These are phyloP conservation scores for Lutjanus argentimaculatus DNA, from an alignment of 2,797 vertebrate species.

Conservation along the genomic window DNA sequence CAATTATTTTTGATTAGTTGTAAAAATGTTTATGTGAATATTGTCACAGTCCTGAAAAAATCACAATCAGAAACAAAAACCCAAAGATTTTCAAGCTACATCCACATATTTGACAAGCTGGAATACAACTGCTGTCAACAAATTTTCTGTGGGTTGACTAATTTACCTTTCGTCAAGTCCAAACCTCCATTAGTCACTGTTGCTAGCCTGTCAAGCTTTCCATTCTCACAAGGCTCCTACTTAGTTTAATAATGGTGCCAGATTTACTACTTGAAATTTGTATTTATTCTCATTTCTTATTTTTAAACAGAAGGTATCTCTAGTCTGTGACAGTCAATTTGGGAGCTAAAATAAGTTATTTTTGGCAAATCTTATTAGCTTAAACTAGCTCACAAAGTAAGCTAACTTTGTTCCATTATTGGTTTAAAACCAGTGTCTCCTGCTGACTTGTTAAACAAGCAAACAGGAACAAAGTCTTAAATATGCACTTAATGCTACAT, in stretches of 20 bases:
- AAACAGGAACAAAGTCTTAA: neutral
- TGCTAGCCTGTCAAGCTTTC: neutral
- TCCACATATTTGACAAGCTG: neutral
- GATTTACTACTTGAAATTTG: neutral
- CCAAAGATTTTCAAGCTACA: neutral
- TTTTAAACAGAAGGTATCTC: neutral
- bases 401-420: neutral
- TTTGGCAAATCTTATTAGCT: neutral
- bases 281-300: neutral
- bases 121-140: neutral
- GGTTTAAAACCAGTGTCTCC: neutral
- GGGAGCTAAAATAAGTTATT: conserved; percentile 3
- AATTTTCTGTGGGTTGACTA: neutral
- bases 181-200: neutral
- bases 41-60: neutral
- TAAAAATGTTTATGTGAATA: neutral
- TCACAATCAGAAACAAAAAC: neutral
- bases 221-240: neutral
- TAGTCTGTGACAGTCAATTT: neutral
- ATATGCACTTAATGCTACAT: too few relatives aligned
- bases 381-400: neutral
- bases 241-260: neutral
- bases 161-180: neutral
- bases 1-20: neutral
- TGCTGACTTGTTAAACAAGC: neutral